phyloP scores from a whole-genome alignment of 2,888 invertebrate species.

The Uloborus plumipes region DNA sequence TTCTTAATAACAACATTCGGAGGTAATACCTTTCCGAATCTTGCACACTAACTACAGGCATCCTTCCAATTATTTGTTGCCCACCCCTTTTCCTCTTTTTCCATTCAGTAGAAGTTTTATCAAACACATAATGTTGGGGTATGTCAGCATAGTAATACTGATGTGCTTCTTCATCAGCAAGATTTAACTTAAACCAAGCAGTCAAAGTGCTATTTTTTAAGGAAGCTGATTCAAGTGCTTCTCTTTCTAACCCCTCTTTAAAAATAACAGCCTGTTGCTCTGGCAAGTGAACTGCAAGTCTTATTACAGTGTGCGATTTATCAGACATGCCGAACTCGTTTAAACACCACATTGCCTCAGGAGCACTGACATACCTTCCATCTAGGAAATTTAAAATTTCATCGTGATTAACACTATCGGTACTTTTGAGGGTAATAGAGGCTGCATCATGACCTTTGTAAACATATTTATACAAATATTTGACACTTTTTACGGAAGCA shows the following conservation, averaged over 20 bases:
- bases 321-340: constrained; percentile 22
- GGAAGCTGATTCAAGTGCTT: constrained; percentile 44
- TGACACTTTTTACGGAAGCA: constrained; percentile 2
- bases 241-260: constrained; percentile 59
- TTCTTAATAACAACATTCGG: constrained; percentile 50
- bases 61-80: constrained; percentile 30
- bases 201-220: constrained; percentile 64
- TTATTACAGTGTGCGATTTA: constrained; percentile 68
- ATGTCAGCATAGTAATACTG: constrained; percentile 36
- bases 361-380: constrained; percentile 30
- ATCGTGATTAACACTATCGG: constrained; percentile 13
- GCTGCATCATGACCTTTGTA: constrained; percentile 18
- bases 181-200: constrained; percentile 66
- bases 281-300: constrained; percentile 70
- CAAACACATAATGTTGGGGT: constrained; percentile 30
- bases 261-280: constrained; percentile 66
- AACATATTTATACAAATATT: constrained; percentile 27
- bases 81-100: constrained; percentile 9
- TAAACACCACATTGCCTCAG: constrained; percentile 38
- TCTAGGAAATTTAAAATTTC: constrained; percentile 34
- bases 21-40: constrained; percentile 45
- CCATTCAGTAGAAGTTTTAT: constrained; percentile 3
- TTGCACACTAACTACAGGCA: constrained; percentile 36
- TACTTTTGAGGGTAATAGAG: neutral
- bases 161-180: constrained; percentile 21